Evolutionary conservation across 2,797 vertebrate genomes (phyloP).

Genomic region (Scolopax bukidnonensis): DNA sequence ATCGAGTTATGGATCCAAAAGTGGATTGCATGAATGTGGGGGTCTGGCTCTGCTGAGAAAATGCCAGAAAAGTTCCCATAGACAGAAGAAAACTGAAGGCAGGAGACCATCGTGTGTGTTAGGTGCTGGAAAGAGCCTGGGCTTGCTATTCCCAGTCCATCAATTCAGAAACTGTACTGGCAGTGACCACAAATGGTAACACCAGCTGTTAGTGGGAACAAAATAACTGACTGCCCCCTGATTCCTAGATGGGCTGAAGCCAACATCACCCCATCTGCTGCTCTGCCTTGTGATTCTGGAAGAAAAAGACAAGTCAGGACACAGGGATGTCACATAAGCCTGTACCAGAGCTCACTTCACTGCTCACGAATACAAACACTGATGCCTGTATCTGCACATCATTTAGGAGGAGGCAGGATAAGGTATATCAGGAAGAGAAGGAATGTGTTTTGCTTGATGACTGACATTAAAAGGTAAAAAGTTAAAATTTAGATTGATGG

Average conservation of each 20-base stretch:
- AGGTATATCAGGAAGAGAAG: neutral
- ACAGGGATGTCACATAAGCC: neutral
- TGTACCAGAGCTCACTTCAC: neutral
- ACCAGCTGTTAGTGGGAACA: neutral
- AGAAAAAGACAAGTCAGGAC: neutral
- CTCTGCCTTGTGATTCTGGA: neutral
- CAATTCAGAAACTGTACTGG: neutral
- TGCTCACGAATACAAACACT: neutral
- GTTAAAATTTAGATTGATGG: neutral
- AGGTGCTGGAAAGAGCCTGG: neutral
- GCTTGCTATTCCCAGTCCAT: neutral
- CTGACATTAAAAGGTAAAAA: neutral
- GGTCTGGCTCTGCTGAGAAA: neutral
- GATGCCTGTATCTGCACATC: neutral
- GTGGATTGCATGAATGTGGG: neutral
- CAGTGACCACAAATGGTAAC: neutral
- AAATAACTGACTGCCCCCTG: neutral
- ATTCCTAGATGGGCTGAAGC: neutral
- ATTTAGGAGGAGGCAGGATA: neutral
- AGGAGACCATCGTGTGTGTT: neutral
- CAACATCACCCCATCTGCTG: neutral
- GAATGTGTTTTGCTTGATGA: neutral
- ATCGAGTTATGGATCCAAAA: neutral
- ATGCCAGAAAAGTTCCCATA: neutral
- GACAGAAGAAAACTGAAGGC: neutral